A percentile compares a stretch with the other conserved stretches of the same genome.
phyloP scores from a whole-genome alignment of 2,797 vertebrate species.

The Esox masquinongy region DNA sequence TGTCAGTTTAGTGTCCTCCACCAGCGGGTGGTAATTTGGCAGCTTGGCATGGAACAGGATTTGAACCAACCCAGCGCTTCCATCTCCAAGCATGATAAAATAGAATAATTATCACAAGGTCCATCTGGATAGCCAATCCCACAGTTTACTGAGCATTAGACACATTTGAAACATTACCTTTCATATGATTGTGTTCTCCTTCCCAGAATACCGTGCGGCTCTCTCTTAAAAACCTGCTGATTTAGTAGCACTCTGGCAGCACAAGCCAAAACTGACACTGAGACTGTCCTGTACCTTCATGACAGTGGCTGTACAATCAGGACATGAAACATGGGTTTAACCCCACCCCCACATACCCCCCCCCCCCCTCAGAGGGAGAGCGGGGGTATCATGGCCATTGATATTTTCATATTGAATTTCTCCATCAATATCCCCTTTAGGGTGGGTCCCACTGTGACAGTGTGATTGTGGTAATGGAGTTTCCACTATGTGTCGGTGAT shows the following conservation, averaged over 20 bases:
- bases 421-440: neutral
- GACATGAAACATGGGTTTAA: neutral
- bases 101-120: neutral
- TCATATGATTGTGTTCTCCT: neutral
- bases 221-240: neutral
- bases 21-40: constrained; percentile 6
- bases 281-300: no score
- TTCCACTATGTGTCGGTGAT: neutral
- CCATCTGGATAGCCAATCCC: neutral
- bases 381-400: neutral
- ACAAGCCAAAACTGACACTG: no score
- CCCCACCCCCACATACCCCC: no score
- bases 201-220: neutral
- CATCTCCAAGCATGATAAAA: neutral
- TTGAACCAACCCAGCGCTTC: neutral
- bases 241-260: no score
- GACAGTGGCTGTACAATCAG: neutral
- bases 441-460: neutral
- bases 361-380: neutral
- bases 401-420: neutral
- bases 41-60: neutral
- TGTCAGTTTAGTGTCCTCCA: neutral
- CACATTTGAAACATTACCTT: neutral
- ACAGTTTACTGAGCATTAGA: constrained; percentile 4
- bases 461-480: neutral